These are phyloP conservation scores for Acrobasis consociella DNA, from an alignment of 2,888 invertebrate species.

Conservation along the genomic window DNA sequence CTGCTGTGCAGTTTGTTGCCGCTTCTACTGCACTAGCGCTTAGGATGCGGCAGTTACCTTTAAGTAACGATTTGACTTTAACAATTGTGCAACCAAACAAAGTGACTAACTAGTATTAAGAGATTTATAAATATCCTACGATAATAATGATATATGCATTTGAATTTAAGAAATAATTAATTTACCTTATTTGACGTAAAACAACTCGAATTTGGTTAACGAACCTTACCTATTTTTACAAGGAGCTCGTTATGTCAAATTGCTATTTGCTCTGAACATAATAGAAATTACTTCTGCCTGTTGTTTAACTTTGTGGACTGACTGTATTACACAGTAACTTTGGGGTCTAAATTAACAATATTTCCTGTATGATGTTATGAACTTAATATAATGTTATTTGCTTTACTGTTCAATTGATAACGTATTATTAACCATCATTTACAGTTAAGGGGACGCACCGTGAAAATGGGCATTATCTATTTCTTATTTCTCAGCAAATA, in stretches of 20 bases:
- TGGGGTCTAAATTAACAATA: background rate
- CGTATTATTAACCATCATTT: background rate
- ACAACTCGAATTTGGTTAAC: background rate
- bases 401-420: background rate
- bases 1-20: too few relatives aligned
- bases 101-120: too few relatives aligned
- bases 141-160: too few relatives aligned
- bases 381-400: background rate
- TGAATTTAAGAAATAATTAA: background rate
- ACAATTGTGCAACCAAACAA: too few relatives aligned
- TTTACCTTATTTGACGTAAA: background rate
- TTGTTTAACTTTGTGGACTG: constrained; percentile 10
- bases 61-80: too few relatives aligned
- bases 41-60: too few relatives aligned
- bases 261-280: constrained; percentile 33
- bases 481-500: too few relatives aligned
- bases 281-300: constrained; percentile 28
- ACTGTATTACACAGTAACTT: background rate
- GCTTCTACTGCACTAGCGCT: too few relatives aligned
- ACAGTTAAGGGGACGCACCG: too few relatives aligned
- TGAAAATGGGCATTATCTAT: too few relatives aligned
- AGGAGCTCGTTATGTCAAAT: constrained; percentile 34
- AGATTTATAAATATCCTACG: too few relatives aligned
- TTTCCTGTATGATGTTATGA: background rate
- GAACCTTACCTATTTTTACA: constrained; percentile 20